Base-by-base conservation (phyloP, 2,888 invertebrate genomes). In the Caenorhabditis japonica region DNA sequence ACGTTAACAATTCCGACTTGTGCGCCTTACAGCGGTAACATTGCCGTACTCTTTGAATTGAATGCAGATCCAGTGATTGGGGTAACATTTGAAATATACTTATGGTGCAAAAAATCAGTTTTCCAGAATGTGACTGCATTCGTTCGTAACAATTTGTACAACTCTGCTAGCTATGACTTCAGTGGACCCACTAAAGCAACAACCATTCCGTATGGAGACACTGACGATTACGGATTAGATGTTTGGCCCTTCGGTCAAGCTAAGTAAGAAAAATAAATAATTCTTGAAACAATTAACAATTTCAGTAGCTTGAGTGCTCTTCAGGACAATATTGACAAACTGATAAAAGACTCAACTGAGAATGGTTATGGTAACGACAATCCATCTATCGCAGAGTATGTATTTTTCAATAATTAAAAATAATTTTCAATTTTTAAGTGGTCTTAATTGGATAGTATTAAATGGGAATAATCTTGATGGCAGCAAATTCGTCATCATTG, bases 41-140 rank as follows among this genome's bases (percentile, higher is more conserved):
- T 71, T 23, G 46, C 53, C 12, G 41, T 53, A 0, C 41, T 60
- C 0, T 52, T 59, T n/a, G 71, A 71, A 27, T 21, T 55, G 51
- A 61, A 61, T 13, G n/a, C 30, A 2, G 0, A 7, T 17, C 33
- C 44, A 1, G 7, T 30, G 21, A 46, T n/a, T n/a, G n/a, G n/a
- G n/a, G n/a, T n/a, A n/a, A n/a, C n/a, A n/a, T n/a, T n/a, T n/a
- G n/a, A n/a, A n/a, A n/a, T n/a, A n/a, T n/a, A n/a, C n/a, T n/a
- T n/a, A n/a, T n/a, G n/a, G n/a, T n/a, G n/a, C n/a, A n/a, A n/a
- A n/a, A 30, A 7, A 30, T 30, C 5, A 30, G 30, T 30, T 19
- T 15, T 60, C 13, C 23, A 49, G 44, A 25, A 19, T 25, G 56
- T 62, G 3, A 25, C 23, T n/a, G 17, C 8, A 0, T 70, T 70